These are phyloP conservation scores for Neolamprologus fasciatus DNA, from an alignment of 2,113 vertebrate species.

Conservation along the genomic window DNA sequence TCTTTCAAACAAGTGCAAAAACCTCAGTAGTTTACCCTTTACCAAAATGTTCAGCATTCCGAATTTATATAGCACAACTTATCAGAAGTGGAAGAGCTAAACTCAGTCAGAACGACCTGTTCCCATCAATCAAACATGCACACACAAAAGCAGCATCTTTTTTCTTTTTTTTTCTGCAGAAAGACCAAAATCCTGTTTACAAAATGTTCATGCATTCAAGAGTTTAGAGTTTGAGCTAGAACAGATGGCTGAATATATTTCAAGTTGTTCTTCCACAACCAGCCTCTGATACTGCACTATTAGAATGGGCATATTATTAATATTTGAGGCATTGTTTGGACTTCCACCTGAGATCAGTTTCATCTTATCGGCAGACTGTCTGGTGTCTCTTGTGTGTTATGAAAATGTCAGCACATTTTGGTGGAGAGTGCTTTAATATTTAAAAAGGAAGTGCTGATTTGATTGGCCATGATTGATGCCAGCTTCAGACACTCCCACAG, in stretches of 20 bases:
- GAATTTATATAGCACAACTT: background rate
- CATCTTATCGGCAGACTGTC: background rate
- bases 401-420: constrained; percentile 6
- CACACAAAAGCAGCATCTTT: background rate
- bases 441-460: background rate
- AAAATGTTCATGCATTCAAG: background rate
- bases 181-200: background rate
- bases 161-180: background rate
- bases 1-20: background rate
- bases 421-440: background rate
- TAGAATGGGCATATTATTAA: background rate
- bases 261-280: background rate
- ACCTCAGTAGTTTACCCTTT: background rate
- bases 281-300: background rate
- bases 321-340: background rate
- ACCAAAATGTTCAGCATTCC: background rate
- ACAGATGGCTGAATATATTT: background rate
- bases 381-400: background rate
- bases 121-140: background rate
- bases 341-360: background rate
- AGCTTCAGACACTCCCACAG: background rate
- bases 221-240: background rate
- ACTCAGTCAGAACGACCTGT: background rate
- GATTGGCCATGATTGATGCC: constrained; percentile 4
- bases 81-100: background rate